phyloP scores from a whole-genome alignment of 2,797 vertebrate species.

The Discoglossus pictus region DNA sequence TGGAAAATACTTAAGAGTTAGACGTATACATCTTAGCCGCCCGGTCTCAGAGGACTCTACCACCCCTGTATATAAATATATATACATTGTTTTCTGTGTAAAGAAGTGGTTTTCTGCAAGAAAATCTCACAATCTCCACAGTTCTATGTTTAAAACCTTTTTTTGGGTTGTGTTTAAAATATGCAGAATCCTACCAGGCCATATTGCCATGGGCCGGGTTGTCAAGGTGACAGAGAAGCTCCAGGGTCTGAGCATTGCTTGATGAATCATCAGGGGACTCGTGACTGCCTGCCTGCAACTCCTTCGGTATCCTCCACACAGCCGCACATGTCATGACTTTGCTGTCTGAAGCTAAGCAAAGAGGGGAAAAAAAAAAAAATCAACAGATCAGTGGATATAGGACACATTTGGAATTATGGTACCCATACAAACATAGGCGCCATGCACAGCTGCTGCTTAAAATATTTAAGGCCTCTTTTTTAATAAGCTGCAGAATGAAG shows the following conservation, averaged over 20 bases:
- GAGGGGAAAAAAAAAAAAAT: slow-evolving; percentile 58
- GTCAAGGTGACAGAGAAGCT: slow-evolving; percentile 97
- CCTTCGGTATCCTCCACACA: slow-evolving; percentile 94
- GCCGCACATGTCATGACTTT: slow-evolving; percentile 89
- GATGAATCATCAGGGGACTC: slow-evolving; percentile 95
- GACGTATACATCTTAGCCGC: too few species aligned
- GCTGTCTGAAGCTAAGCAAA: slow-evolving; percentile 85
- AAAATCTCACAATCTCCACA: too few species aligned
- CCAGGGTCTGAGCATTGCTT: slow-evolving; percentile 92
- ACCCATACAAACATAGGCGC: slow-evolving; percentile 53
- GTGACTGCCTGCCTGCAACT: slow-evolving; percentile 90
- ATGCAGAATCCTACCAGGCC: slow-evolving; percentile 85
- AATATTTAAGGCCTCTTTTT: slow-evolving; percentile 55
- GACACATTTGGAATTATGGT: slow-evolving; percentile 50
- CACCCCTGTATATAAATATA: too few species aligned
- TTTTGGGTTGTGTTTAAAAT: slow-evolving; percentile 59
- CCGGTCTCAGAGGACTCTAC: too few species aligned
- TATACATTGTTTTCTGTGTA: too few species aligned
- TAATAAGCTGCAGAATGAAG: slow-evolving; percentile 50
- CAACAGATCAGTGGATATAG: slow-evolving; percentile 61
- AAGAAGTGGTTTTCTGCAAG: too few species aligned
- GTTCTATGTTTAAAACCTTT: too few species aligned
- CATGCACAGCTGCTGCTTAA: slow-evolving; percentile 57
- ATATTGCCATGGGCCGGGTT: slow-evolving; percentile 83
- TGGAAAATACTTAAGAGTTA: too few species aligned